Evolutionary conservation across 2,888 invertebrate genomes (phyloP).

Genomic region (Coleophora deauratella): DNA sequence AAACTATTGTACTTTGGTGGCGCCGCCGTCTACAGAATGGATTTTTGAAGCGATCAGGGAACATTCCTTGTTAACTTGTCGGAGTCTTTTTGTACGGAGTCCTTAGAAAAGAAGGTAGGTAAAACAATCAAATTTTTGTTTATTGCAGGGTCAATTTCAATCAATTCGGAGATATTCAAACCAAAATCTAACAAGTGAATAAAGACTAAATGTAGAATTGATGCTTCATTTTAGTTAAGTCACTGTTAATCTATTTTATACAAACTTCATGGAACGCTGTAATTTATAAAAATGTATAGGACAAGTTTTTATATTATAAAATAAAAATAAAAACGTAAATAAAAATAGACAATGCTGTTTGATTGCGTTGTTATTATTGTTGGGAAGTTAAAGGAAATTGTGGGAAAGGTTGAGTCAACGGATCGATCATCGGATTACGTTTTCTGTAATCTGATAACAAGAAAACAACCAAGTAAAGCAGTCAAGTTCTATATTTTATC

Average conservation of each 20-base stretch:
- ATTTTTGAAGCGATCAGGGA: no score
- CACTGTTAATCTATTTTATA: conserved; percentile 32
- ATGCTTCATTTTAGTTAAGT: conserved; percentile 39
- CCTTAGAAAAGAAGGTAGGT: no score
- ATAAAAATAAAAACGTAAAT: conserved; percentile 57
- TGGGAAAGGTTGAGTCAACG: no score
- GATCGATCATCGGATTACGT: no score
- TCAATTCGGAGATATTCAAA: conserved; percentile 11
- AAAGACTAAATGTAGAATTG: conserved; percentile 47
- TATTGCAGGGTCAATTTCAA: conserved; percentile 10
- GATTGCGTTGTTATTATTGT: no score
- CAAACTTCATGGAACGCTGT: conserved; percentile 44
- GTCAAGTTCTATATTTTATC: conserved; percentile 76
- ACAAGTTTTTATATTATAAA: conserved; percentile 46
- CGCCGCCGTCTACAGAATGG: no score
- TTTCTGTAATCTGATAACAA: conserved; percentile 18
- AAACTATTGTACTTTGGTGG: no score
- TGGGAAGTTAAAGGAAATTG: neutral
- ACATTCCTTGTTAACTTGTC: no score
- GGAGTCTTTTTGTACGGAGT: no score
- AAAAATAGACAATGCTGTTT: conserved; percentile 65
- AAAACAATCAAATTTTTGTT: neutral
- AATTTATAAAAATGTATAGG: conserved; percentile 56
- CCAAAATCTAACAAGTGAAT: conserved; percentile 46
- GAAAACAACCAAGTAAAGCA: conserved; percentile 62